Conservation (phyloP, 2,113 vertebrate genomes). For the Chloropsis hardwickii region DNA sequence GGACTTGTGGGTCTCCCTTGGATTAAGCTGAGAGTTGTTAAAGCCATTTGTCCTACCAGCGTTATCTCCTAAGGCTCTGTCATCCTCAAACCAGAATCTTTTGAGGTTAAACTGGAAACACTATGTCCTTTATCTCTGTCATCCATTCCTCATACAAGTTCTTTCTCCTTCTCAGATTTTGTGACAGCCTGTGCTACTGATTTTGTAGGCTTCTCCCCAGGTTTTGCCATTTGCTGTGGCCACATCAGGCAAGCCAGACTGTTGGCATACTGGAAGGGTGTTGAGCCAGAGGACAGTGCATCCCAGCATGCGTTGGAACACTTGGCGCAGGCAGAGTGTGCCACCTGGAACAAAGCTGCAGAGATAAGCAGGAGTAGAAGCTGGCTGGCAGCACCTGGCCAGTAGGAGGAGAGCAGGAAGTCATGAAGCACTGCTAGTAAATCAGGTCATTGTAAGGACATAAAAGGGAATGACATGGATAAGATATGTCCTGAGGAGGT, state of each 20-base stretch:
- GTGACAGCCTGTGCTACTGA: not conserved
- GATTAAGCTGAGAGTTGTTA: not conserved
- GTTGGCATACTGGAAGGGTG: not conserved
- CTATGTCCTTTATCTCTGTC: not conserved
- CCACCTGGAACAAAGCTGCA: rapidly evolving
- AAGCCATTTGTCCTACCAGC: not conserved
- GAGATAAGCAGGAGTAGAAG: not conserved
- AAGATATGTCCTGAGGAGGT: not conserved
- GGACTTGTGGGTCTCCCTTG: not conserved
- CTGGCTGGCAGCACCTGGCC: not conserved
- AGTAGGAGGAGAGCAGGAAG: not conserved
- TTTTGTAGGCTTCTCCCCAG: not conserved
- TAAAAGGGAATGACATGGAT: not conserved
- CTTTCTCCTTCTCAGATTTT: not conserved
- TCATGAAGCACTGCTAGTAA: not conserved
- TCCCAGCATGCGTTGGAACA: rapidly evolving
- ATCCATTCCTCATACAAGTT: not conserved
- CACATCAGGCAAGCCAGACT: not conserved
- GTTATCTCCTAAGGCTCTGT: not conserved
- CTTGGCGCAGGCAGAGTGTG: rapidly evolving
- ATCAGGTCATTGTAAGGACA: not conserved
- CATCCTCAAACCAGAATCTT: not conserved
- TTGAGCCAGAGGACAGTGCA: not conserved
- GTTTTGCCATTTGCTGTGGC: not conserved
- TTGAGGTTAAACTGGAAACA: not conserved